Base-by-base conservation (phyloP, 2,888 invertebrate genomes). In the Eugnorisma glareosa region DNA sequence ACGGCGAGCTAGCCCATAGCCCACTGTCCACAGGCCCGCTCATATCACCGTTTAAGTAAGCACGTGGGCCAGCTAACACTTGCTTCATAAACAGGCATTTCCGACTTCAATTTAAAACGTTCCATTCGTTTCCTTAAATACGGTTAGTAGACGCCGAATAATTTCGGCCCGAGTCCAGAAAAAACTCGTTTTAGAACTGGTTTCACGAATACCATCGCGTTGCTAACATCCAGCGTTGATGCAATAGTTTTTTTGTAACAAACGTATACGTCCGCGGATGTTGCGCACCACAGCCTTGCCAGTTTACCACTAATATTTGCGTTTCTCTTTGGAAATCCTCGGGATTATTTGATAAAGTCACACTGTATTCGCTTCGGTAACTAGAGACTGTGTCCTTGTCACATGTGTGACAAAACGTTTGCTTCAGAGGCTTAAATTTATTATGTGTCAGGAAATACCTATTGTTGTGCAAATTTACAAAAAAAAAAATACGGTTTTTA, bases 211-310 rank as follows among this genome's bases (percentile, higher is more conserved):
- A 28, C 85, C 81, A 83, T n/a, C n/a, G 81, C 83, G 84, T 87
- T 89, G 86, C 89, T 85, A 89, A 89, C 83, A 90, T 88, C 88
- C 88, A 89, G 82, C 83, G 79, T 82, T 88, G 83, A 85, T 86
- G 92, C 88, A 91, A 91, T 83, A 73, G 54, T 79, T 86, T 86
- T 88, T 89, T 86, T 85, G 83, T 88, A 82, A 81, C 83, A 76
- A 85, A 86, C 80, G 51, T 84, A 85, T 80, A 86, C 79, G 83
- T 75, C 74, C 68, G 74, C 89, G 89, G 89, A 91, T 84, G 82
- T 91, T 92, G 89, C 92, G 88, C 78, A 80, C 82, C 66, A 63
- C 82, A 89, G 74, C 90, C 90, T 90, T 89, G 90, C 82, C 59
- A 79, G 77, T 83, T 90, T 88, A 88, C 83, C 68, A 81, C 83